These are phyloP conservation scores for Phaethornis superciliosus DNA, from an alignment of 2,113 vertebrate species.

Conservation along the genomic window DNA sequence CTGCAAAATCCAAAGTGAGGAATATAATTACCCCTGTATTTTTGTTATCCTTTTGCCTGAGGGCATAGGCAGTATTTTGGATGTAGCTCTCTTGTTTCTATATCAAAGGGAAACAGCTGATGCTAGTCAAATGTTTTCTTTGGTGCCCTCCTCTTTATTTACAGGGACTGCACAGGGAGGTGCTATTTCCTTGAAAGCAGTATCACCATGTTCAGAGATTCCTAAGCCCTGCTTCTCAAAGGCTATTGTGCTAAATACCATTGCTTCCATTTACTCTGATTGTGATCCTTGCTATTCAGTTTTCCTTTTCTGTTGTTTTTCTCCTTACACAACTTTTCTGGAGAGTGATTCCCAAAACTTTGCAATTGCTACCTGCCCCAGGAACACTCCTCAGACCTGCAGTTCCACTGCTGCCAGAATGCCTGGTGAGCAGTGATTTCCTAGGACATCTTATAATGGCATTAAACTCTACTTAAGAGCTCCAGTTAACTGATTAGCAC, in stretches of 20 bases:
- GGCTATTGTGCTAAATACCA: background rate
- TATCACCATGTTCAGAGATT: background rate
- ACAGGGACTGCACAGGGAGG: background rate
- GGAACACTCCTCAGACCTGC: background rate
- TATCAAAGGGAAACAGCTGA: background rate
- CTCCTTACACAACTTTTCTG: background rate
- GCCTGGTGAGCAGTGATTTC: background rate
- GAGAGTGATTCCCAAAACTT: background rate
- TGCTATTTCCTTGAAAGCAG: background rate
- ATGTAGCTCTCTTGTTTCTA: background rate
- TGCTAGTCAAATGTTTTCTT: background rate
- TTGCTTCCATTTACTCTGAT: background rate
- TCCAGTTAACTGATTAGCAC: background rate
- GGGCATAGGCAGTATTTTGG: background rate
- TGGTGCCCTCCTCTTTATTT: background rate
- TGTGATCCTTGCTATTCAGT: background rate
- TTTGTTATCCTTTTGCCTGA: constrained; percentile 4
- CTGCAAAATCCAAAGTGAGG: background rate
- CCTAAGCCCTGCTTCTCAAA: background rate
- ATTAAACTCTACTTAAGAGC: background rate
- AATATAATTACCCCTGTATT: background rate
- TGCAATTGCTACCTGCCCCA: background rate
- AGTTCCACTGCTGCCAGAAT: background rate
- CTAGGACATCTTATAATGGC: background rate
- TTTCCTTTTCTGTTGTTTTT: background rate